Evolutionary conservation across 2,113 vertebrate genomes (phyloP).

Genomic region (Xiphias gladius): DNA sequence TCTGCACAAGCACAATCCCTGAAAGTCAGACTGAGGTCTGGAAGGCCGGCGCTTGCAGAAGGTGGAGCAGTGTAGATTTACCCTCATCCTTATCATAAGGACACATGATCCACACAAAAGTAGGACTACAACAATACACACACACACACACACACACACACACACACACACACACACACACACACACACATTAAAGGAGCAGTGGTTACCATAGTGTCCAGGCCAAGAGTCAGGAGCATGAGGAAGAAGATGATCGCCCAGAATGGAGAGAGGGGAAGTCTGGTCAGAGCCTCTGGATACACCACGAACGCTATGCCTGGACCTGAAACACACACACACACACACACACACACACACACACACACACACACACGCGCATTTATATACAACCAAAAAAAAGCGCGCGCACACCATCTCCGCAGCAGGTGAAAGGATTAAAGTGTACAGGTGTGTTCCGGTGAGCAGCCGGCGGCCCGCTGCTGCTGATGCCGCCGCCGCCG

Average conservation of each 20-base stretch:
- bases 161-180: conserved; percentile 14
- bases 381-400: neutral
- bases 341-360: conserved; percentile 40
- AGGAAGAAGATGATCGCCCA: conserved; percentile 99
- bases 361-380: conserved; percentile 19
- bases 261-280: conserved; percentile 96
- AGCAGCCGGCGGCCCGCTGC: neutral
- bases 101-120: neutral
- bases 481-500: conserved; percentile 1
- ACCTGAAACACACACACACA: conserved; percentile 82
- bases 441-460: conserved; percentile 11
- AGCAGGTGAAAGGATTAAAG: neutral
- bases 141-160: conserved; percentile 16
- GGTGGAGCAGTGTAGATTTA: neutral
- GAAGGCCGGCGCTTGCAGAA: neutral
- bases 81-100: neutral
- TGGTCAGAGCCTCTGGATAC: conserved; percentile 97
- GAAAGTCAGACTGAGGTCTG: neutral
- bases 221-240: conserved; percentile 97
- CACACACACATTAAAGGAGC: neutral
- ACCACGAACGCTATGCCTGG: conserved; percentile 99
- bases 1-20: neutral
- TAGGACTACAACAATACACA: neutral
- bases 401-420: neutral
- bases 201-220: conserved; percentile 96